Base-by-base conservation (phyloP, 2,888 invertebrate genomes). In the Noctua pronuba region DNA sequence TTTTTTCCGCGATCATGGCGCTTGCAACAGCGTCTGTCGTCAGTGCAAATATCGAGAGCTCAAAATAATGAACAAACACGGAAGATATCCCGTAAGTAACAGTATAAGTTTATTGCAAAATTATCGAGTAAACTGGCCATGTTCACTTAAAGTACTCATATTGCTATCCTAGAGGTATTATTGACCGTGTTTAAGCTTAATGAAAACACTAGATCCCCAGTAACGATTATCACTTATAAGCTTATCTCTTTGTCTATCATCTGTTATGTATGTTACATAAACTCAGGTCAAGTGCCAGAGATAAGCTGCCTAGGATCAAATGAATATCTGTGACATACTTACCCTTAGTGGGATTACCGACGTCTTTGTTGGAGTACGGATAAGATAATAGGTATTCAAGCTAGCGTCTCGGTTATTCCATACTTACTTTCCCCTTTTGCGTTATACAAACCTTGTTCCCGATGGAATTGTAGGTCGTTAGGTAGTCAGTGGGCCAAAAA, bases 231-330 rank as follows among this genome's bases (percentile, higher is more conserved):
- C 35, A n/a, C 35, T 73, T 35, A 67, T 0, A 73, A 55, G 68
- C 55, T 41, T 79, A 79, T 79, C 79, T 49, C 0, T n/a, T 1
- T 13, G 10, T 52, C n/a, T 67, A 62, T 44, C 11, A 41, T 55
- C 31, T 24, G 16, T 24, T 24, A 28, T 28, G 10, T 24, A 28
- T 28, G 10, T 72, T 62, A 55, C 67, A 13, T 68, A 55, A 73
- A 28, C 28, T 8, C 55, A 24, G 73, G 41, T 80, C 73, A 79
- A 80, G 46, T 55, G 41, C 31, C 8, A 41, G 3, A 55, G 64
- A 64, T 75, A 68, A 38, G 68, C 67, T 49, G 1, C 31, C 35
- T 35, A 66, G 58, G 52, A 70, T 31, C n/a, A 31, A 35, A 80
- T 65, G 60, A 65, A 65, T 60, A 65, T 60, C 24, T 67, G 0